Base-by-base conservation (phyloP, 2,888 invertebrate species). In the Blomia tropicalis region DNA sequence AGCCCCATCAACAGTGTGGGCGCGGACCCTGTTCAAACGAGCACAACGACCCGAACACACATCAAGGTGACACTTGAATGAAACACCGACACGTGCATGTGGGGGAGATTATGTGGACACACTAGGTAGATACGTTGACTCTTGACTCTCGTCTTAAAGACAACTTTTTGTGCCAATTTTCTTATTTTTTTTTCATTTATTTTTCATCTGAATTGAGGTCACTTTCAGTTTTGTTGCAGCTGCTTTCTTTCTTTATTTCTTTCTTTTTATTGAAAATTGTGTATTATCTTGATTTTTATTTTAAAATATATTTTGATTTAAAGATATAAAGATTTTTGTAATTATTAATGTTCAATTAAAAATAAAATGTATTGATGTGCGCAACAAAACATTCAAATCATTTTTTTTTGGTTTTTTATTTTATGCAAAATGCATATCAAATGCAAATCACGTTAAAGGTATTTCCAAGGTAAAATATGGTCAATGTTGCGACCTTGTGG, bases 401-500 rank as follows among this genome's bases (percentile, higher is more conserved):
- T n/a, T n/a, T n/a, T n/a, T n/a, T n/a, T n/a, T n/a, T n/a, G n/a
- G n/a, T n/a, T n/a, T n/a, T n/a, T n/a, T n/a, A n/a, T n/a, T n/a
- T n/a, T n/a, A n/a, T n/a, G n/a, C n/a, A n/a, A n/a, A n/a, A n/a
- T n/a, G n/a, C n/a, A n/a, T n/a, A n/a, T n/a, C n/a, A n/a, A 47
- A n/a, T n/a, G 27, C 11, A 11, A 47, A 47, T 47, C 51, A n/a
- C 51, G 51, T 47, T 47, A 47, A 27, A n/a, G 7, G 51, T 19
- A 27, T n/a, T 47, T 47, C 51, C 51, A 47, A 11, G 14, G 41
- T 41, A 14, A 41, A 17, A n/a, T n/a, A n/a, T 36, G 7, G 36
- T 36, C 7, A 36, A 7, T n/a, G n/a, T 14, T n/a, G 51, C 51
- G 51, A 47, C 51, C 51, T 47, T 47, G 51, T 47, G 7, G n/a